Evolutionary conservation across 2,797 vertebrate species (phyloP).

Genomic region (Luscinia luscinia): DNA sequence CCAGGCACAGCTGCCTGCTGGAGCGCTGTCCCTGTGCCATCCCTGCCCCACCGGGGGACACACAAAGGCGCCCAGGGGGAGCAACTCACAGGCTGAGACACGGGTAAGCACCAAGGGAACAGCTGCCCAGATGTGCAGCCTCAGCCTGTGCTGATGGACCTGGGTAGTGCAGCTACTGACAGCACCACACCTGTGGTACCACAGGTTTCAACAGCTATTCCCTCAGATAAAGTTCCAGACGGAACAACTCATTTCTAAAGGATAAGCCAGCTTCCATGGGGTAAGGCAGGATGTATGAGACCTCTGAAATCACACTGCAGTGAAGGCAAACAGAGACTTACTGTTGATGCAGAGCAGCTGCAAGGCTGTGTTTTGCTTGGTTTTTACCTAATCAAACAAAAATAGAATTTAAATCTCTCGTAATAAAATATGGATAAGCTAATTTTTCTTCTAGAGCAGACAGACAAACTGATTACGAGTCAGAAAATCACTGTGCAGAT

Average conservation of each 20-base stretch:
- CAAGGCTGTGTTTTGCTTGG: neutral
- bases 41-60: accelerated
- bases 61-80: neutral
- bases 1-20: neutral
- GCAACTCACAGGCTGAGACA: accelerated
- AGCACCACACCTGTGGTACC: neutral
- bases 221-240: neutral
- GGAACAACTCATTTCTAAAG: neutral
- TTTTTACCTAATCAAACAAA: neutral
- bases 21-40: accelerated
- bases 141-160: neutral
- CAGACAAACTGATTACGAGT: neutral
- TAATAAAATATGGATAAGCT: neutral
- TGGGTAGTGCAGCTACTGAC: accelerated
- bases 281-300: neutral
- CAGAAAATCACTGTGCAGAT: neutral
- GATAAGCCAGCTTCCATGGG: neutral
- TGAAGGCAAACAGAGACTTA: neutral
- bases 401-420: neutral
- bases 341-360: neutral
- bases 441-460: neutral
- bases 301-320: neutral
- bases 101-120: accelerated
- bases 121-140: neutral
- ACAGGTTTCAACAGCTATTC: neutral